Base-by-base conservation (phyloP, 2,113 vertebrate species). In the Numida meleagris region DNA sequence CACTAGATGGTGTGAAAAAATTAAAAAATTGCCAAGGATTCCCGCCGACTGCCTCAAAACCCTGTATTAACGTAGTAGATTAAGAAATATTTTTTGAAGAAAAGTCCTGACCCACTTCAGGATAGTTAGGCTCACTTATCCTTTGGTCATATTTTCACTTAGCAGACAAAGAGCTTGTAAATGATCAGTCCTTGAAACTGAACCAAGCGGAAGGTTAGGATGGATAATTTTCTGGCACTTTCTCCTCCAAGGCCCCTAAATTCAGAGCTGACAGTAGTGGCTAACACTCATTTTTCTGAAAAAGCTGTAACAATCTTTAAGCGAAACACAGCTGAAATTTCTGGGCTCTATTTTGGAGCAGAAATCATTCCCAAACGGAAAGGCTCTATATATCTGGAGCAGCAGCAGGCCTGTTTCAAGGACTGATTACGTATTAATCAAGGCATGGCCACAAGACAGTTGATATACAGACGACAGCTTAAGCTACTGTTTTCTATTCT, bases 1-100 rank as follows among this genome's bases (percentile, higher is more conserved):
- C 98, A 98, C 98, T 98, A 98, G 98, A 98, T 98, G 98, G 98
- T 96, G 98, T 96, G 96, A 96, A 97, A 94, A 98, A 97, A 96
- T 97, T 67, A 96, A 96, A 97, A 97, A 96, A 96, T 34, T 63
- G 94, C 84, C 55, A 71, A 88, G 70, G 80, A 93, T 96, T 92
- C 93, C 93, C 82, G 50, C 79, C 82, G 17, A 83, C 73, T n/a
- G 55, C 40, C 62, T 93, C 13, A 53, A 95, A 96, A 95, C 70
- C 73, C 61, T 88, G 59, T 85, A 90, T 76, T 93, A 91, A 82
- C 46, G 68, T 36, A 45, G 84, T 38, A 86, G 71, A 57, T 93
- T 78, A 82, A 94, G 79, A 95, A 96, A 92, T 87, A 89, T 80
- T 89, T 91, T 84, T 79, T 73, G 48, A 93, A 92, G 80, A 43